A percentile compares a stretch with the other conserved stretches of the same genome.
phyloP scores from a whole-genome alignment of 2,797 vertebrate species.

The Acanthurus lineatus region DNA sequence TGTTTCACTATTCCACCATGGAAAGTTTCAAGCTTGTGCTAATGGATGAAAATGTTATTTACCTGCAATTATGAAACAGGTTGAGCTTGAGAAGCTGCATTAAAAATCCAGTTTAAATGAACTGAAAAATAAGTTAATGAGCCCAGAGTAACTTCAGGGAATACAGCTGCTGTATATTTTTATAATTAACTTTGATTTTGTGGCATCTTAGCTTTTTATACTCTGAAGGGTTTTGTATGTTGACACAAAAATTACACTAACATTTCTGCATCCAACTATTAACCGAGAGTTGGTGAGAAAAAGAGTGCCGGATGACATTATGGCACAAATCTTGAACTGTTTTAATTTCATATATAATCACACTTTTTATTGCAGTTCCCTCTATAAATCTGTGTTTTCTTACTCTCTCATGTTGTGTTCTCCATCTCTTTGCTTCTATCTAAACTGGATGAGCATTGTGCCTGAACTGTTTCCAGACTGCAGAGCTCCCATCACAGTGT shows the following conservation, averaged over 20 bases:
- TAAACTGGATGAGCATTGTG: slow-evolving; percentile 19
- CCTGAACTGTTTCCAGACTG: slow-evolving; percentile 25
- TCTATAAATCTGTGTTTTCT: background rate
- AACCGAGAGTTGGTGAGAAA: no score
- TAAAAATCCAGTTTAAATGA: slow-evolving; percentile 23
- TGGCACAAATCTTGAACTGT: background rate
- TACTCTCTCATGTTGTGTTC: background rate
- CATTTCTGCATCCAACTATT: background rate
- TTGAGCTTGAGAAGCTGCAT: slow-evolving; percentile 1
- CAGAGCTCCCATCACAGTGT: slow-evolving; percentile 17
- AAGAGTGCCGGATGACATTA: background rate
- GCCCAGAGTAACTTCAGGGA: slow-evolving; percentile 24
- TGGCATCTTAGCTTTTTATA: background rate
- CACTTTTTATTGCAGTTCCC: background rate
- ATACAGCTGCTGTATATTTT: slow-evolving; percentile 23
- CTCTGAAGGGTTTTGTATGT: background rate
- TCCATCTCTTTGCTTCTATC: slow-evolving; percentile 14
- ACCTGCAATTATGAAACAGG: slow-evolving; percentile 22
- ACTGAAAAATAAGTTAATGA: slow-evolving; percentile 41
- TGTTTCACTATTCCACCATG: background rate
- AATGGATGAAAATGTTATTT: slow-evolving; percentile 20
- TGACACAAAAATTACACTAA: no score
- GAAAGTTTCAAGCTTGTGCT: background rate
- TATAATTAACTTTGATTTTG: slow-evolving; percentile 22
- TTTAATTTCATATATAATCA: background rate